Base-by-base conservation (phyloP, 2,113 vertebrate species). In the Ondatra zibethicus region DNA sequence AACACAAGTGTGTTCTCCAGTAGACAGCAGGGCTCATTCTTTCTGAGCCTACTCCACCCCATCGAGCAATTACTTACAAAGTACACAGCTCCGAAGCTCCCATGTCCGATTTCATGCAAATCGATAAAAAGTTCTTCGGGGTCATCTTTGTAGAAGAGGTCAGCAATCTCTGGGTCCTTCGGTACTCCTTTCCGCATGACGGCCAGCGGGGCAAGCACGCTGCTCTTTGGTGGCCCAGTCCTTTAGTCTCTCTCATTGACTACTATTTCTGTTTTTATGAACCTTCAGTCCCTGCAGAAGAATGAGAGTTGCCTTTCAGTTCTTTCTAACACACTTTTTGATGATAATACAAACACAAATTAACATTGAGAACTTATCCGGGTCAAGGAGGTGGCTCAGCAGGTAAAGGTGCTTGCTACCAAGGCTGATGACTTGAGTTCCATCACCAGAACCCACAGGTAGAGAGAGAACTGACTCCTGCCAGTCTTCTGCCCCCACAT, bases 11-110 rank as follows among this genome's bases (percentile, higher is more conserved):
- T 66, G 77, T 52, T 88, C 95, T 84, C 61, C 2, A n/a, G 96
- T n/a, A 52, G 85, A 91, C 2, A 13, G 45, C 39, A 47, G 47
- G 70, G 6, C n/a, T 93, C 61, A n/a, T 68, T 50, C 6, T 87
- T 92, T 50, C 82, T 70, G 84, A 66, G 65, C 42, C 39, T 75
- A 25, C 95, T 85, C 68, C 68, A 39, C 25, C 5, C 42, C 77
- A 73, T 61, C 31, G 3, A 72, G 39, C 85, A 58, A 92, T 17
- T 96, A 99, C 99, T 99, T 95, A 99, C 99, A 97, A 99, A 99
- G 86, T 99, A 99, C 97, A 99, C 99, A 9, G 99, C 99, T 98
- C 99, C 99, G 89, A 99, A 99, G 89, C 99, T 99, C 95, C 99
- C 99, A 98, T 99, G 99, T 89, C 99, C 99, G 29, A 99, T 99